Percentiles rank a stretch among this genome's conserved stretches.
These are phyloP conservation scores for Spongilla lacustris DNA, from an alignment of 37 sponge, comb jelly and placozoan species.

Conservation along the genomic window DNA sequence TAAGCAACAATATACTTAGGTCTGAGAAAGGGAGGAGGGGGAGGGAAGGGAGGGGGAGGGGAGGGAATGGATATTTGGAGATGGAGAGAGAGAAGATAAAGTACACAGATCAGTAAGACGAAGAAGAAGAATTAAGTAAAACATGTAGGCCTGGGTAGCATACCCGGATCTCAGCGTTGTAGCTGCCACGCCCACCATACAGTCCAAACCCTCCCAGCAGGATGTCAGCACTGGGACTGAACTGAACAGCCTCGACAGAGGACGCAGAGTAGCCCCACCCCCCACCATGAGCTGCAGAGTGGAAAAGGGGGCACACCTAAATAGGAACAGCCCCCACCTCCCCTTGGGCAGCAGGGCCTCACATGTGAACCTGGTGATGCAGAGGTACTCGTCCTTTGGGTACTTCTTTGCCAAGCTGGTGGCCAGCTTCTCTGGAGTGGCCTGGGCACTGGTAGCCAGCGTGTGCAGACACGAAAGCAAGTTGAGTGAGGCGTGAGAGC, in stretches of 20 bases:
- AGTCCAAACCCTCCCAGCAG: constrained; percentile 87
- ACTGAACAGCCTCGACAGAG: constrained; percentile 86
- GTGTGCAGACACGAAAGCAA: constrained; percentile 83
- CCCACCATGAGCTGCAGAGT: constrained; percentile 69
- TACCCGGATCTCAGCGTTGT: constrained; percentile 75
- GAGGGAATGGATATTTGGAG: neutral
- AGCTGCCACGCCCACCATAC: constrained; percentile 79
- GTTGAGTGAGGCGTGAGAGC: constrained; percentile 77
- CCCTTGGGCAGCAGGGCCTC: too few relatives aligned
- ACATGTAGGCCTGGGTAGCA: neutral
- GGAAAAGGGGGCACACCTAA: neutral
- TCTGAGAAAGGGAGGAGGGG: neutral
- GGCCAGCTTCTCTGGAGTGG: constrained; percentile 43
- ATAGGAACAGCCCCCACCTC: neutral
- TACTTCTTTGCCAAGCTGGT: constrained; percentile 39
- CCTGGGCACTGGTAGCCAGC: constrained; percentile 45
- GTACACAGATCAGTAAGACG: neutral
- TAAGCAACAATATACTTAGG: too few relatives aligned
- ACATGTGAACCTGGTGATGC: constrained; percentile 61
- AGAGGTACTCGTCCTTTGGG: constrained; percentile 42
- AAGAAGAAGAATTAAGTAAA: neutral
- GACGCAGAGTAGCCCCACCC: constrained; percentile 90
- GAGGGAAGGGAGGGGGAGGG: neutral
- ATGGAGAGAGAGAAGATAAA: neutral
- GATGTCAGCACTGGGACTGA: constrained; percentile 76